Conservation (phyloP, 1,140 invertebrate species). For the Condylostylus longicornis region DNA sequence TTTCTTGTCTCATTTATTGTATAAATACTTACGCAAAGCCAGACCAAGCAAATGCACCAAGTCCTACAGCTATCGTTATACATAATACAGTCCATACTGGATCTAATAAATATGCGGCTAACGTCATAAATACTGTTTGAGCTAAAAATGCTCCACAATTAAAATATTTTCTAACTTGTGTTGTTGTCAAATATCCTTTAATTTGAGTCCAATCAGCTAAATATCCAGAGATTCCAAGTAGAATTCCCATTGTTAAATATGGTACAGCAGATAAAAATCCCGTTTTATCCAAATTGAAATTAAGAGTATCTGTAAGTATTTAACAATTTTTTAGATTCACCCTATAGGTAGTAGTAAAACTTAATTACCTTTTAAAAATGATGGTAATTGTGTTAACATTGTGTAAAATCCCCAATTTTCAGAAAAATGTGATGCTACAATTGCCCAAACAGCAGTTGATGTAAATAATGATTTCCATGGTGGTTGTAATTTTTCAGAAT, state of each 20-base stretch:
- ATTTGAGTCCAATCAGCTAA: constrained; percentile 61
- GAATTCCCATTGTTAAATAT: constrained; percentile 70
- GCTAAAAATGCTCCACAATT: constrained; percentile 63
- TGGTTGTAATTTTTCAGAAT: constrained; percentile 37
- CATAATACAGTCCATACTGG: constrained; percentile 51
- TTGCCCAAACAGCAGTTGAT: constrained; percentile 79
- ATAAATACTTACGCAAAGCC: constrained; percentile 54
- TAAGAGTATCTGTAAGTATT: constrained; percentile 51
- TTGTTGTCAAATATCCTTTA: constrained; percentile 49
- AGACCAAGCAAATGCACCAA: constrained; percentile 78
- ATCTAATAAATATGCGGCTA: constrained; percentile 51
- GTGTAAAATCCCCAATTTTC: constrained; percentile 98
- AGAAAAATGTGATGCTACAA: constrained; percentile 76
- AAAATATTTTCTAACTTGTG: constrained; percentile 56
- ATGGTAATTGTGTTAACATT: constrained; percentile 74
- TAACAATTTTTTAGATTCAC: too few species aligned
- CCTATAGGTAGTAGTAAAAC: not conserved
- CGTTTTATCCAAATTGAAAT: constrained; percentile 55
- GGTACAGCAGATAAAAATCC: constrained; percentile 71
- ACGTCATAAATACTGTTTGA: constrained; percentile 70
- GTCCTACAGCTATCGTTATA: constrained; percentile 69
- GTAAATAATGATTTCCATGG: constrained; percentile 70
- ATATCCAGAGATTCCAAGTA: constrained; percentile 61
- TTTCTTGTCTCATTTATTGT: too few species aligned
- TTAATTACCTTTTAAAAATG: constrained; percentile 66